A percentile compares a stretch with the other conserved stretches of the same genome.
These are phyloP conservation scores for Cyphomyrus discorhynchus DNA, from an alignment of 2,113 vertebrate species.

Conservation along the genomic window DNA sequence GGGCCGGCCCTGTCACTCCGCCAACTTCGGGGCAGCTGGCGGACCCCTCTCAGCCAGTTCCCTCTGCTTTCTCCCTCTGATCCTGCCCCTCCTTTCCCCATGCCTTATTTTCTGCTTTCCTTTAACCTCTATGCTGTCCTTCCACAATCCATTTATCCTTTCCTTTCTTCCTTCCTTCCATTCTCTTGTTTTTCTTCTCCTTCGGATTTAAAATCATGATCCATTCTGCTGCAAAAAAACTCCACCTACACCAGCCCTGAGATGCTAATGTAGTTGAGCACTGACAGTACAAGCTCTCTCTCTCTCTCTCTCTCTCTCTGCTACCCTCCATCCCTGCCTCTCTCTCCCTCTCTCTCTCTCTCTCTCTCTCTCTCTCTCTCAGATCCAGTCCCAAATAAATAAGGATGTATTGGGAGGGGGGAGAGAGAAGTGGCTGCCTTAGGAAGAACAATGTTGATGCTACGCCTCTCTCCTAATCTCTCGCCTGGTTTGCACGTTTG, in stretches of 20 bases:
- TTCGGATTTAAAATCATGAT: slow-evolving; percentile 52
- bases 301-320: slow-evolving; percentile 41
- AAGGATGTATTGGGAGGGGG: slow-evolving; percentile 17
- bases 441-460: slow-evolving; percentile 41
- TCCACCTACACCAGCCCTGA: slow-evolving; percentile 56
- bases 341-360: neutral
- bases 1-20: slow-evolving; percentile 33
- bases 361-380: slow-evolving; percentile 24
- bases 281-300: slow-evolving; percentile 45
- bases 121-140: neutral
- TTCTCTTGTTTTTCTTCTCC: slow-evolving; percentile 25
- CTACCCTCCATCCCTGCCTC: neutral
- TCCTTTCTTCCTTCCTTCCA: neutral
- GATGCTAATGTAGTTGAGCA: slow-evolving; percentile 58
- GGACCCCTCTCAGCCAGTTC: slow-evolving; percentile 25
- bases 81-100: slow-evolving; percentile 17
- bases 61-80: slow-evolving; percentile 5
- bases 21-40: slow-evolving; percentile 46
- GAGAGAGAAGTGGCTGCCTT: slow-evolving; percentile 33
- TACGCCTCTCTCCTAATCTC: slow-evolving; percentile 25
- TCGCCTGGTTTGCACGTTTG: slow-evolving; percentile 3
- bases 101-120: neutral
- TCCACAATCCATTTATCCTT: neutral
- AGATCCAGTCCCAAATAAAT: slow-evolving; percentile 28
- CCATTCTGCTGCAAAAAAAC: slow-evolving; percentile 61